Base-by-base conservation (phyloP, 2,797 vertebrate genomes). In the Intellagama lesueurii region DNA sequence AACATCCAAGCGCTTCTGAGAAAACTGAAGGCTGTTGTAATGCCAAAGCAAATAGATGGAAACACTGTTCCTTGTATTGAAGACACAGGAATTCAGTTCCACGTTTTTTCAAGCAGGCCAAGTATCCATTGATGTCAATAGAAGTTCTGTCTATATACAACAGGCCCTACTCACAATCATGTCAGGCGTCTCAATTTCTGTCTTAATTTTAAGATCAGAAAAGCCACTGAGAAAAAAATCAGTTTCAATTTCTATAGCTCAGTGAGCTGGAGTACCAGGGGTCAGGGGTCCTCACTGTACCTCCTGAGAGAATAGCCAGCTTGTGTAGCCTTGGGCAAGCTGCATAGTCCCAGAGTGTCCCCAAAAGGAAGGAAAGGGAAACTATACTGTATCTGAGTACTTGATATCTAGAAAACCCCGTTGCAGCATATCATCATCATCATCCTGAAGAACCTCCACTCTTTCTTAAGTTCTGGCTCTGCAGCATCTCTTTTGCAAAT, bases 61-160 rank as follows among this genome's bases (percentile, higher is more conserved):
- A 7, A 85, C 16, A 32, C 49, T 52, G 32, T 87, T 89, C 85
- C 80, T 84, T 92, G 83, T 73, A 86, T 4, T 81, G 79, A 64
- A 87, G 83, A 80, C 32, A 92, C 11, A 68, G 24, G 89, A 91
- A 90, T 40, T n/a, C 35, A 77, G 75, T 87, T 80, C 60, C 77
- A 26, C 76, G 56, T 85, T 76, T 91, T 78, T 70, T 17, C 26
- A 69, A 88, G 60, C 78, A 64, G 0, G 30, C 56, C 17, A 85
- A 87, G 85, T 28, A 64, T 83, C 40, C 26, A 40, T 35, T 84
- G 19, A 83, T 1, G 0, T 64, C 85, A 92, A 0, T 68, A 12
- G 89, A 87, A 86, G 0, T 0, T 0, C 0, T 0, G 7, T 75
- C 68, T 88, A 81, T 89, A 68, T 1, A 0, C 16, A 82, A 7